Percentiles rank a stretch among this genome's conserved stretches.
Conservation (phyloP, 2,113 vertebrate genomes). For the Anguilla japonica region DNA sequence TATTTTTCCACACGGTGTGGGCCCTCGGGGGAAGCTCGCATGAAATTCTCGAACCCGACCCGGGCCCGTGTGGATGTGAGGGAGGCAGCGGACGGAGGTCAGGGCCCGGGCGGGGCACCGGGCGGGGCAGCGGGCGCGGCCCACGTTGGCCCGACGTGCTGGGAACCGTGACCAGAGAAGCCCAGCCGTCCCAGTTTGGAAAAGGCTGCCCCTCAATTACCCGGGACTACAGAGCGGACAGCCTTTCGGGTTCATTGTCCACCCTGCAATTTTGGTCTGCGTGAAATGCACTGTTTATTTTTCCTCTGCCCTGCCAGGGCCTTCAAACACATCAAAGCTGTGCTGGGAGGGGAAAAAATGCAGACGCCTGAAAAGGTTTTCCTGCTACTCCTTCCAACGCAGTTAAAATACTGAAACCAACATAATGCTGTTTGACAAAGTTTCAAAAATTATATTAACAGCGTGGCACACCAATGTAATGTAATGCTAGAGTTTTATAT, state of each 20-base stretch:
- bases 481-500: not conserved
- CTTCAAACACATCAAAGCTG: slow-evolving; percentile 15
- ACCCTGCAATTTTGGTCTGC: slow-evolving; percentile 51
- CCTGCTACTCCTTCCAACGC: not conserved
- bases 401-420: not conserved
- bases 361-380: not conserved
- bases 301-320: slow-evolving; percentile 37
- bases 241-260: slow-evolving; percentile 32
- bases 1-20: not conserved
- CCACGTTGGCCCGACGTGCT: slow-evolving; percentile 35
- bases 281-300: slow-evolving; percentile 50
- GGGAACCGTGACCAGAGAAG: slow-evolving; percentile 45
- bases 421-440: not conserved
- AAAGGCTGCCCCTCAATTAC: slow-evolving; percentile 27
- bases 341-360: not conserved
- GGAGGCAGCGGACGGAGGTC: not conserved
- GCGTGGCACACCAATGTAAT: not conserved
- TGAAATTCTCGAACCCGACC: not conserved
- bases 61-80: not conserved
- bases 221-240: slow-evolving; percentile 41
- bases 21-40: not conserved
- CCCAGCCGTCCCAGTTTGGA: slow-evolving; percentile 7
- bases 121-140: not conserved
- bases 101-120: not conserved
- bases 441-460: not conserved